These are phyloP conservation scores for Coelopa frigida DNA, from an alignment of 1,140 invertebrate genomes.

Conservation along the genomic window DNA sequence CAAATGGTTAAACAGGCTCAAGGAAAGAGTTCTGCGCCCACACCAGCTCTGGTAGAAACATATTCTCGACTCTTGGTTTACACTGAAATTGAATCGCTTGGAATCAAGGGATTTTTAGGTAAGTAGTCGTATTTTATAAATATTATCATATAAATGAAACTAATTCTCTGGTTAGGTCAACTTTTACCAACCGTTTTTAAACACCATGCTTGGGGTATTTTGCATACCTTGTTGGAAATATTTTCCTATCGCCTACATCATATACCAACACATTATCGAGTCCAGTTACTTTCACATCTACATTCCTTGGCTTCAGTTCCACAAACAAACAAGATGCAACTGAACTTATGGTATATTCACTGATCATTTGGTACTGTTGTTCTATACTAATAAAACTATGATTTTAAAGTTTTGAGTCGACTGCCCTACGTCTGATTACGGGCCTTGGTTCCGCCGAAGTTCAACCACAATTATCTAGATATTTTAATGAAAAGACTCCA, in stretches of 20 bases:
- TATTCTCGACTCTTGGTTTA: conserved; percentile 90
- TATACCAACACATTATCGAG: conserved; percentile 89
- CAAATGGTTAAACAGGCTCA: conserved; percentile 47
- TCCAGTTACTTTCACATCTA: conserved; percentile 83
- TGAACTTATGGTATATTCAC: conserved; percentile 66
- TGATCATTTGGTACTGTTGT: not conserved
- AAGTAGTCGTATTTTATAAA: conserved; percentile 42
- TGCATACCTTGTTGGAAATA: conserved; percentile 93
- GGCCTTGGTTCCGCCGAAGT: conserved; percentile 88
- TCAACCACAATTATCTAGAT: conserved; percentile 79
- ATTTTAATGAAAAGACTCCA: conserved; percentile 70
- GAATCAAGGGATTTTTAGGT: conserved; percentile 95
- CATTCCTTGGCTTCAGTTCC: conserved; percentile 81
- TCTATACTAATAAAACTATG: too few species aligned
- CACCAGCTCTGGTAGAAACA: conserved; percentile 90
- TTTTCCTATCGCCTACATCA: conserved; percentile 94
- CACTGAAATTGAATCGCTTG: conserved; percentile 93
- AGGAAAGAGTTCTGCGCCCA: conserved; percentile 70
- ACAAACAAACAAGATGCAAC: conserved; percentile 90
- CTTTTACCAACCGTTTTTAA: conserved; percentile 84
- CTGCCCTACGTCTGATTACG: conserved; percentile 82
- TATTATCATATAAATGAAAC: conserved; percentile 1
- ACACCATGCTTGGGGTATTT: conserved; percentile 86
- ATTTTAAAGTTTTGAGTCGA: too few species aligned
- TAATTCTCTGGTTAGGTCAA: conserved; percentile 59